Evolutionary conservation across 2,888 invertebrate genomes (phyloP).

Genomic region (Sturmia bella): DNA sequence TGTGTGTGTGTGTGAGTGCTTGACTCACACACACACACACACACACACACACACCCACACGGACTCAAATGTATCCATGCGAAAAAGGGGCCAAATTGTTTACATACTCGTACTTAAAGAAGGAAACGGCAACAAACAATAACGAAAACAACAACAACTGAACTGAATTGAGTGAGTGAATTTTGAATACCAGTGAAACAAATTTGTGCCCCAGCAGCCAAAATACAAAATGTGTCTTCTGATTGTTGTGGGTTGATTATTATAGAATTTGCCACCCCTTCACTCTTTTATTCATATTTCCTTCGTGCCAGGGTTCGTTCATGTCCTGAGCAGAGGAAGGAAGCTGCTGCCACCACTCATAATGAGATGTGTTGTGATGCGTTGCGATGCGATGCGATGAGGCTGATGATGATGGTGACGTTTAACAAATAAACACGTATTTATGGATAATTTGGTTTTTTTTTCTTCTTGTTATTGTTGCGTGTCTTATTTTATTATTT

Average conservation of each 20-base stretch:
- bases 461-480: conserved; percentile 62
- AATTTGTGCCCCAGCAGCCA: conserved; percentile 56
- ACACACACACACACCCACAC: neutral
- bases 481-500: conserved; percentile 47
- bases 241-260: neutral
- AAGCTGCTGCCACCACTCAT: conserved; percentile 6
- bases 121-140: conserved; percentile 62
- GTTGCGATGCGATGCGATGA: conserved; percentile 41
- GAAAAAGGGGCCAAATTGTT: conserved; percentile 64
- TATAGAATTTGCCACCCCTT: conserved; percentile 47
- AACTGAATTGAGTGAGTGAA: conserved; percentile 14
- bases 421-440: conserved; percentile 70
- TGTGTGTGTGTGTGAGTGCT: too few species aligned
- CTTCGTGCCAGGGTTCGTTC: neutral
- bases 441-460: conserved; percentile 60
- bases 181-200: conserved; percentile 26
- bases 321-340: conserved; percentile 21
- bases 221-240: conserved; percentile 29
- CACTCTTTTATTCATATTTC: conserved; percentile 1
- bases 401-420: conserved; percentile 58
- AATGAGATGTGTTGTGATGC: conserved; percentile 3
- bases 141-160: conserved; percentile 40
- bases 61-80: neutral
- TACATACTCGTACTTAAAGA: conserved; percentile 56
- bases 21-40: neutral